Evolutionary conservation across 2,888 invertebrate species (phyloP), one percentile per base, ranked within the genome.

Genomic region (Amphipoea oculea): DNA sequence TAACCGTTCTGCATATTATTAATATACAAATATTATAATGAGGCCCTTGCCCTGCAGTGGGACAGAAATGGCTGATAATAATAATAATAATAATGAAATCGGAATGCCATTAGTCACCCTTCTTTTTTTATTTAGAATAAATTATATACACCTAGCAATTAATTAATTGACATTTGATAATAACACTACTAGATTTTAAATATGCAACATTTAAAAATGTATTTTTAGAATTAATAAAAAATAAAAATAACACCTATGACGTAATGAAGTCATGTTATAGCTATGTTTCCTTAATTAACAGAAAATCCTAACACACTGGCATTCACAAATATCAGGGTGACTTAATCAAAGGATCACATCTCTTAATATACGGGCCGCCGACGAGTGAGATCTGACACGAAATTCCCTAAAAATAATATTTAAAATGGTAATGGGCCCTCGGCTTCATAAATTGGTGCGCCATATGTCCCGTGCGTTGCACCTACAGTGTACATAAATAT

Each of bases 371-470:
- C 94, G 95, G 94, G 91, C 94, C 92, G 93, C 91, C 95, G 96
- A 93, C 95, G 96, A 97, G 96, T 95, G 97, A 96, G 96, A 97
- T 97, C 96, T 97, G 96, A 97, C 97, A 96, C 96, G 95, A 94
- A 96, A 97, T 96, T 97, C 97, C 97, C 97, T 96, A 97, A 97
- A 97, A 97, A 97, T 97, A 97, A 97, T 97, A 97, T 97, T 97
- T 97, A 97, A 97, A 96, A 96, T 96, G 96, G 96, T 97, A 97
- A 97, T 96, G 97, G 97, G 96, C 90, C 94, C 92, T 93, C 93
- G 94, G 94, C 92, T 96, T 96, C 96, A 97, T 97, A 97, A 97
- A 97, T 97, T 96, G 96, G 95, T 94, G 90, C 95, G 94, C 97
- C 97, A 97, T 97, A 96, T 97, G 97, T 96, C 95, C 94, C 93